These are phyloP conservation scores for Tauraco erythrolophus DNA, from an alignment of 2,113 vertebrate genomes.

Conservation along the genomic window DNA sequence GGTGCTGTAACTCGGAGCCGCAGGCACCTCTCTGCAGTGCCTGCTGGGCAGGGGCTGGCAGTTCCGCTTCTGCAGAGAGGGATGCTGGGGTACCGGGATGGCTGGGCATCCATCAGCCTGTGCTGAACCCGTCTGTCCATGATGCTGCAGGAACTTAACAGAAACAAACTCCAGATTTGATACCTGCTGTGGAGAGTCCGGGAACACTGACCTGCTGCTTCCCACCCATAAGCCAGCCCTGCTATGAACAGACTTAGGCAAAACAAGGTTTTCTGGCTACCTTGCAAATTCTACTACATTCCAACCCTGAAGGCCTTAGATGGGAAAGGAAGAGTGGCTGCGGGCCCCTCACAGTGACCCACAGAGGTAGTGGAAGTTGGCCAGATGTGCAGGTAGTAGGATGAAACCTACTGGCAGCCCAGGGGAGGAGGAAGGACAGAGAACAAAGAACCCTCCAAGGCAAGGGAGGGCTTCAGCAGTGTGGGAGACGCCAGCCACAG, in stretches of 20 bases:
- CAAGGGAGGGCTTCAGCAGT: background rate
- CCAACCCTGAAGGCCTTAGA: background rate
- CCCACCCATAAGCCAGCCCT: background rate
- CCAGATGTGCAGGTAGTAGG: background rate
- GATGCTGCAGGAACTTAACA: conserved; percentile 53
- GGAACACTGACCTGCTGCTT: background rate
- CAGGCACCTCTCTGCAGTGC: background rate
- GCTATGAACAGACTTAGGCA: background rate
- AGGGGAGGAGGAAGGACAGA: background rate
- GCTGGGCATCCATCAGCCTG: background rate
- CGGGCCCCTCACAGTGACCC: rapidly evolving
- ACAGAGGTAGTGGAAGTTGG: background rate
- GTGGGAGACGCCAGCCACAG: background rate
- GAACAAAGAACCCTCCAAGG: background rate
- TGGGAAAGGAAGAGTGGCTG: background rate
- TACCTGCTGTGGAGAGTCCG: background rate
- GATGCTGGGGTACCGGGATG: background rate
- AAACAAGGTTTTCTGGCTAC: background rate
- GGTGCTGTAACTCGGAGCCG: background rate
- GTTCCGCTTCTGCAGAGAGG: background rate
- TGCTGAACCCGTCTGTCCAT: background rate
- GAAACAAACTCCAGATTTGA: background rate
- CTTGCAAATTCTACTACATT: background rate
- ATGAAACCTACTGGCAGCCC: background rate
- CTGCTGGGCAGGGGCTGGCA: background rate